Conservation (phyloP, 2,113 vertebrate species). For the Lagenorhynchus albirostris region DNA sequence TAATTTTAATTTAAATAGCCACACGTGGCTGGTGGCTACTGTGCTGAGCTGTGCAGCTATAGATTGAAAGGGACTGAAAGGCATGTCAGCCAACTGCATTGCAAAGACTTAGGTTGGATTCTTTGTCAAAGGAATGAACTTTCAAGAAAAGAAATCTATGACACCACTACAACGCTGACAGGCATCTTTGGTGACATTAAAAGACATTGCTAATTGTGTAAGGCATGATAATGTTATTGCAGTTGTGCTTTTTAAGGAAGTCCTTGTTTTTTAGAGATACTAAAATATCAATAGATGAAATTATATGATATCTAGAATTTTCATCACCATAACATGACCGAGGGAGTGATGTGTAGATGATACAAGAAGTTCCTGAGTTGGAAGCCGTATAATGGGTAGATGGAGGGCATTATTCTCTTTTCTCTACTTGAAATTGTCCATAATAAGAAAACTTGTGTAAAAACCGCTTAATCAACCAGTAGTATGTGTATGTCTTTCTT, state of each 20-base stretch:
- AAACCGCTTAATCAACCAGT: neutral
- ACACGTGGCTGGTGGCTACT: neutral
- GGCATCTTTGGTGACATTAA: neutral
- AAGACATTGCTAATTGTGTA: neutral
- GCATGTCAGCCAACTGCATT: neutral
- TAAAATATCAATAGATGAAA: neutral
- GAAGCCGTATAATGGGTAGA: neutral
- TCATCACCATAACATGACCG: neutral
- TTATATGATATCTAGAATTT: neutral
- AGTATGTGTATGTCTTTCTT: neutral
- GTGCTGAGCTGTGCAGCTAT: neutral
- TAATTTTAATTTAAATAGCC: neutral
- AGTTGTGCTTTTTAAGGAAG: neutral
- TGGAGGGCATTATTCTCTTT: neutral
- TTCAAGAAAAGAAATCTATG: neutral
- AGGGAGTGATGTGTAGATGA: neutral
- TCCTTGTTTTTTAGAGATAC: neutral
- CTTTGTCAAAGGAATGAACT: neutral
- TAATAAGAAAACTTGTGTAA: neutral
- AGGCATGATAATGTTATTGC: neutral
- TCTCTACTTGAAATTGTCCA: neutral
- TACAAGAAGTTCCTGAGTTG: rapidly evolving
- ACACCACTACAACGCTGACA: neutral
- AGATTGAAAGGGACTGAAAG: neutral
- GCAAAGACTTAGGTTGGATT: neutral